Conservation (phyloP, 23 tunicate species). For the Halocynthia roretzi region DNA sequence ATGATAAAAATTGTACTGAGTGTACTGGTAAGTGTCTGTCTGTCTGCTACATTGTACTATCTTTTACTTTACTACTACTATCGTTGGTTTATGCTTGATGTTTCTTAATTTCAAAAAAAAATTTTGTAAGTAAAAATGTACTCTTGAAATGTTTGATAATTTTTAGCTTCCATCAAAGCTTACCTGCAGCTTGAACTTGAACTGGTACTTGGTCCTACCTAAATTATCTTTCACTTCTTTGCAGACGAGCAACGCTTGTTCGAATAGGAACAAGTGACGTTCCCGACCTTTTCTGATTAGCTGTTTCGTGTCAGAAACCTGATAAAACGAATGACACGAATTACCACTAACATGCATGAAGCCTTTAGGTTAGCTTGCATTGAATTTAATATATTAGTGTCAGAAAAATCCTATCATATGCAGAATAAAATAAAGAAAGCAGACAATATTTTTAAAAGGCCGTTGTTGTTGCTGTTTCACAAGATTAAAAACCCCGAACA, state of each 20-base stretch:
- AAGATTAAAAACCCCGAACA: too few relatives aligned
- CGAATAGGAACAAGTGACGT: conserved; percentile 79
- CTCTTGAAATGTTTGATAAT: neutral
- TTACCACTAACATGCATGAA: neutral
- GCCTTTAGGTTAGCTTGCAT: neutral
- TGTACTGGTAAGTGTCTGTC: too few relatives aligned
- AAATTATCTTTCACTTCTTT: conserved; percentile 64
- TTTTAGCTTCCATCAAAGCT: neutral
- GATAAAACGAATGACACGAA: neutral
- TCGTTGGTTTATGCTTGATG: too few relatives aligned
- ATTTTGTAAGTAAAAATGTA: too few relatives aligned
- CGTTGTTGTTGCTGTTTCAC: too few relatives aligned
- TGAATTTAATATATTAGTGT: neutral
- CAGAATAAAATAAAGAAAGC: neutral
- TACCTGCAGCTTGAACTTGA: conserved; percentile 63
- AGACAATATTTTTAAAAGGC: too few relatives aligned
- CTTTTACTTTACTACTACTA: too few relatives aligned
- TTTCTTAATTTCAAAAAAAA: too few relatives aligned
- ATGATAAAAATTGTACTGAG: too few relatives aligned
- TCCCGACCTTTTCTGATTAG: conserved; percentile 80
- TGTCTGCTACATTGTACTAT: too few relatives aligned
- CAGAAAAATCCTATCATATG: neutral
- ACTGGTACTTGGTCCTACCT: conserved; percentile 64
- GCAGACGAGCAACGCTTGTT: conserved; percentile 67
- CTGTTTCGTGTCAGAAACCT: conserved; percentile 86